These are phyloP conservation scores for Proisotoma minuta DNA, from an alignment of 2,888 invertebrate species.

Conservation along the genomic window DNA sequence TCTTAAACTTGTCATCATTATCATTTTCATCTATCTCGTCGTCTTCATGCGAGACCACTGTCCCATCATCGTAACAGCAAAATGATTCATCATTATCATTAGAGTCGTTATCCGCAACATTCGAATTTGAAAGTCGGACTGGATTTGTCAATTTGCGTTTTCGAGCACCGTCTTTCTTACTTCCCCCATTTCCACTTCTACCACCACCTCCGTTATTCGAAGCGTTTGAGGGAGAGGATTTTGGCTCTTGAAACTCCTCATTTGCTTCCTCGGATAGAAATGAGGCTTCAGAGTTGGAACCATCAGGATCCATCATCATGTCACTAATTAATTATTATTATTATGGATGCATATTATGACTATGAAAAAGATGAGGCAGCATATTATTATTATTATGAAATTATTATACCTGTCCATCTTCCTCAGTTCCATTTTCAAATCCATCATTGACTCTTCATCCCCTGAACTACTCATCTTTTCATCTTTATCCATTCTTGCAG, in stretches of 20 bases:
- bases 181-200: slow-evolving; percentile 12
- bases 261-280: slow-evolving; percentile 15
- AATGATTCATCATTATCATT: slow-evolving; percentile 47
- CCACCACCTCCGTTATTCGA: neutral
- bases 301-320: slow-evolving; percentile 16
- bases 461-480: slow-evolving; percentile 9
- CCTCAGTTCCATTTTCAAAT: slow-evolving; percentile 3
- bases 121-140: slow-evolving; percentile 39
- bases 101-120: slow-evolving; percentile 48
- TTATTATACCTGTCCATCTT: slow-evolving; percentile 6
- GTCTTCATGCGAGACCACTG: slow-evolving; percentile 35
- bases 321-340: neutral
- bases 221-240: slow-evolving; percentile 18
- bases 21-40: slow-evolving; percentile 8
- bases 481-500: slow-evolving; percentile 9
- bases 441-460: slow-evolving; percentile 23
- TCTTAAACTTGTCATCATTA: neutral
- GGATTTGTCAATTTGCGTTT: slow-evolving; percentile 43
- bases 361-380: neutral
- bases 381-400: too few species aligned
- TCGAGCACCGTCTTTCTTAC: slow-evolving; percentile 41
- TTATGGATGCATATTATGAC: neutral
- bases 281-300: slow-evolving; percentile 18
- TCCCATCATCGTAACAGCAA: slow-evolving; percentile 47
- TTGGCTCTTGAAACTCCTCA: slow-evolving; percentile 15